Conservation (phyloP, 2,888 invertebrate species). For the Drosophila neonasuta region DNA sequence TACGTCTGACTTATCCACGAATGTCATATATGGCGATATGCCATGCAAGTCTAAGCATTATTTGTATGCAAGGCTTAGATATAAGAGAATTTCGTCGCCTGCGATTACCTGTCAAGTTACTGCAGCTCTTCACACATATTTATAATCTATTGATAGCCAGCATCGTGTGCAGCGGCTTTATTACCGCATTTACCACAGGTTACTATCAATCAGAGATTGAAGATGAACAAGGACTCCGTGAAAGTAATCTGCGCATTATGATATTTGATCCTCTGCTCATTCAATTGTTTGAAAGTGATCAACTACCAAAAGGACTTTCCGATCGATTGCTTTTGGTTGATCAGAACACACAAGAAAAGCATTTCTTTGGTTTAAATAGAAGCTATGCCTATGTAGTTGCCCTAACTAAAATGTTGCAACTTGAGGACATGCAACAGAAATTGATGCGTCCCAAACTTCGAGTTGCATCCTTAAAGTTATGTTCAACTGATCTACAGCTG, state of each 20-base stretch:
- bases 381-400: conserved; percentile 13
- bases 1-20: conserved; percentile 5
- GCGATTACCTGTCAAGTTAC: conserved; percentile 13
- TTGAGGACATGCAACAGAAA: not conserved
- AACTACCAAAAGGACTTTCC: not conserved
- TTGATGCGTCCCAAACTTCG: conserved; percentile 10
- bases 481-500: not conserved
- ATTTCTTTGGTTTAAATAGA: conserved; percentile 3
- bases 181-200: conserved; percentile 4
- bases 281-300: not conserved
- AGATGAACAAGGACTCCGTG: not conserved
- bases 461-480: not conserved
- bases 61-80: not conserved
- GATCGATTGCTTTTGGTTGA: conserved; percentile 6
- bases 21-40: not conserved
- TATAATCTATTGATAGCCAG: not conserved
- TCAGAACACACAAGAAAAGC: not conserved
- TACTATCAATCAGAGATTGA: conserved; percentile 6
- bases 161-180: not conserved
- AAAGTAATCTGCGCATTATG: conserved; percentile 10
- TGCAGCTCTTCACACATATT: not conserved
- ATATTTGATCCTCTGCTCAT: too few relatives aligned
- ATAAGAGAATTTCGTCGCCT: not conserved
- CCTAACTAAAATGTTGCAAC: not conserved
- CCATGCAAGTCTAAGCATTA: not conserved